Conservation (phyloP, 2,113 vertebrate genomes). For the Cepphus grylle region DNA sequence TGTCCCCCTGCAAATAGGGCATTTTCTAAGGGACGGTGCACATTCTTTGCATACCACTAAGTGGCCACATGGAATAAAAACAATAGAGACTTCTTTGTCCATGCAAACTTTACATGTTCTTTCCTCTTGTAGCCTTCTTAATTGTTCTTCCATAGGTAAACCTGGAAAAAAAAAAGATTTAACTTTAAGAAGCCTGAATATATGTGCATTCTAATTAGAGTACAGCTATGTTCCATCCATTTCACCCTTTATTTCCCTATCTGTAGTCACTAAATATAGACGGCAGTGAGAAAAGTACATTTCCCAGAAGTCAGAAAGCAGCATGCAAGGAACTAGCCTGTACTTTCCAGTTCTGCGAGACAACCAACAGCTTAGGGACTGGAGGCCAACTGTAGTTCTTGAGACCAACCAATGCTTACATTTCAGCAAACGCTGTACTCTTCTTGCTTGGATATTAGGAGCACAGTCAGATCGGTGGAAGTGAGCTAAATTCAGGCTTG, state of each 20-base stretch:
- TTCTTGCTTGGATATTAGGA: neutral
- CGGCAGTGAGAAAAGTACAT: neutral
- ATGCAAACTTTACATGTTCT: constrained; percentile 87
- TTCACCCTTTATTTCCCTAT: neutral
- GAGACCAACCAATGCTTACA: neutral
- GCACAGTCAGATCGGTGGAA: neutral
- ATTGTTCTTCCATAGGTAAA: constrained; percentile 81
- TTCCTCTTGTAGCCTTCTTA: constrained; percentile 83
- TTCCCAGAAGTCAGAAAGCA: neutral
- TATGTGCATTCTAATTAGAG: neutral
- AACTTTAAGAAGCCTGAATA: neutral
- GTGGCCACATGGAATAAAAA: constrained; percentile 86
- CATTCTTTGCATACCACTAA: constrained; percentile 85
- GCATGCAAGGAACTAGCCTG: neutral
- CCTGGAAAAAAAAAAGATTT: constrained; percentile 53
- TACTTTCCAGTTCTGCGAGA: neutral
- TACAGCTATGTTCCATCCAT: neutral
- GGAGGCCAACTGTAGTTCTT: neutral
- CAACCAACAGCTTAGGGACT: neutral
- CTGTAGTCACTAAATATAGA: neutral
- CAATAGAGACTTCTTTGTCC: constrained; percentile 85
- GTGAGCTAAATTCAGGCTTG: neutral
- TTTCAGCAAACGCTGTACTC: neutral
- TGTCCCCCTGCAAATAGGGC: constrained; percentile 83
- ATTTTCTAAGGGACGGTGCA: constrained; percentile 82